These are phyloP conservation scores for Lissocephala sabroskyi DNA, from an alignment of 2,888 invertebrate species.

Conservation along the genomic window DNA sequence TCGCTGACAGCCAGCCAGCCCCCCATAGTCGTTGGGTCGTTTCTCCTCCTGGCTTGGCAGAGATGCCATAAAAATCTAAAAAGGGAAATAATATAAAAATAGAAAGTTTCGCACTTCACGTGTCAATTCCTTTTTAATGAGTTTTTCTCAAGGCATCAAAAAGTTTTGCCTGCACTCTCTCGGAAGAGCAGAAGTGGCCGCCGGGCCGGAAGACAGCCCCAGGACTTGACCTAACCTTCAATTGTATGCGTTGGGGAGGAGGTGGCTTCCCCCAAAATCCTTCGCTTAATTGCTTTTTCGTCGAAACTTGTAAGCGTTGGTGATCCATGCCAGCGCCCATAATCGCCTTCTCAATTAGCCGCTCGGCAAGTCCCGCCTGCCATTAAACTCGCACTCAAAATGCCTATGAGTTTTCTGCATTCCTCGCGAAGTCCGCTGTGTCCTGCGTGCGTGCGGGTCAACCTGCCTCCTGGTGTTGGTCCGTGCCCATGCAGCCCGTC, in stretches of 20 bases:
- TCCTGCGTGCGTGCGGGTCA: conserved; percentile 50
- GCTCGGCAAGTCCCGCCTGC: too few relatives aligned
- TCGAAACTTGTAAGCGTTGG: too few relatives aligned
- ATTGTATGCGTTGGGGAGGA: too few relatives aligned
- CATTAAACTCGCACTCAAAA: neutral
- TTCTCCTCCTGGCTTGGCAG: too few relatives aligned
- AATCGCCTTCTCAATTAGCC: conserved; percentile 52
- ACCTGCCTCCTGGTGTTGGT: conserved; percentile 20
- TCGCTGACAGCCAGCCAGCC: conserved; percentile 14
- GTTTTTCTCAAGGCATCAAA: conserved; percentile 66
- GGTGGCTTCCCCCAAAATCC: too few relatives aligned
- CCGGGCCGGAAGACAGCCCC: too few relatives aligned
- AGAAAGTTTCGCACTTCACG: conserved; percentile 66
- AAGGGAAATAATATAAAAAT: conserved; percentile 64
- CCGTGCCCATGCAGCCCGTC: conserved; percentile 55
- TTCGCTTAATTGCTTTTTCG: too few relatives aligned
- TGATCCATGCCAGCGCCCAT: conserved; percentile 3
- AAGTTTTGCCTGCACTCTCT: conserved; percentile 65
- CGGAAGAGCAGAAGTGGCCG: too few relatives aligned
- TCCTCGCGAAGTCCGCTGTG: neutral
- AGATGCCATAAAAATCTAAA: conserved; percentile 65
- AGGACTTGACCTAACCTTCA: too few relatives aligned
- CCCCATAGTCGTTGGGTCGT: conserved; percentile 54
- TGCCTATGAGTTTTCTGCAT: neutral
- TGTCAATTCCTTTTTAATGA: conserved; percentile 69